Evolutionary conservation across 37 sponge, comb jelly and placozoan genomes (phyloP).

Genomic region (Mnemiopsis leidyi): DNA sequence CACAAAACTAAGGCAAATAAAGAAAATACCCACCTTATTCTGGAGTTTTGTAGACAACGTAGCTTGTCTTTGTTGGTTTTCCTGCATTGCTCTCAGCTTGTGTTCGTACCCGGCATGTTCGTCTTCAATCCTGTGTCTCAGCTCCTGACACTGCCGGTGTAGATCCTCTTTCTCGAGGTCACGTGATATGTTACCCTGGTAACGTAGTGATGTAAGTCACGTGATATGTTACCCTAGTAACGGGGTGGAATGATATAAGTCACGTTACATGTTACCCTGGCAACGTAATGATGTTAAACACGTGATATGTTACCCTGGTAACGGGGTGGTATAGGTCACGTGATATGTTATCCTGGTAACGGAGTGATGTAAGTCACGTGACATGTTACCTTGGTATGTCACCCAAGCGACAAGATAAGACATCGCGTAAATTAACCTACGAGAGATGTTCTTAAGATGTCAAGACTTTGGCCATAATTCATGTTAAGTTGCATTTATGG

Average conservation of each 20-base stretch:
- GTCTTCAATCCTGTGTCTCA: conserved; percentile 43
- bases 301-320: neutral
- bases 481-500: too few relatives aligned
- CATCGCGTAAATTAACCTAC: too few relatives aligned
- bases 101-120: conserved; percentile 36
- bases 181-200: neutral
- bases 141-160: conserved; percentile 45
- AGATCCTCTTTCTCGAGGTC: conserved; percentile 37
- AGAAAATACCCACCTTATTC: conserved; percentile 59
- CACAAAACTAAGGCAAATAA: too few relatives aligned
- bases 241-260: neutral
- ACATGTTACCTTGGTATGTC: neutral
- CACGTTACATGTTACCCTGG: neutral
- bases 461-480: too few relatives aligned
- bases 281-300: neutral
- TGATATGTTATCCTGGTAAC: neutral
- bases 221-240: neutral
- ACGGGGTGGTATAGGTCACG: neutral
- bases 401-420: too few relatives aligned
- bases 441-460: too few relatives aligned
- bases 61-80: conserved; percentile 13
- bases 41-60: conserved; percentile 56
- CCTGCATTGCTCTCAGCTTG: conserved; percentile 30
- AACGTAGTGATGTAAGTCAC: neutral
- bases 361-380: neutral